phyloP scores from a whole-genome alignment of 2,797 vertebrate species.

The Neosilurus mollespiculum region DNA sequence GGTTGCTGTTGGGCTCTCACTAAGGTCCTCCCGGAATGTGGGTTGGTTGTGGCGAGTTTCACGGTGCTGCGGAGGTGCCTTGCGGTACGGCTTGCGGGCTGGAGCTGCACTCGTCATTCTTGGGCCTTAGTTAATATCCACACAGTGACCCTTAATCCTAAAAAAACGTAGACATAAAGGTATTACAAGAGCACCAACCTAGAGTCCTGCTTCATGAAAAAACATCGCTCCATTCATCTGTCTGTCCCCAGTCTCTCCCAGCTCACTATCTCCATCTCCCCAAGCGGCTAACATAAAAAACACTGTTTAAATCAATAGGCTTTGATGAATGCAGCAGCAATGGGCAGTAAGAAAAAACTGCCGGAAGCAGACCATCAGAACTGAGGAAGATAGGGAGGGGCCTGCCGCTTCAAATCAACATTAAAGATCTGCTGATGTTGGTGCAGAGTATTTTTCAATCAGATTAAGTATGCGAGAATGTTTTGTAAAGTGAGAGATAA shows the following conservation, averaged over 20 bases:
- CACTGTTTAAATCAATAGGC: conserved; percentile 58
- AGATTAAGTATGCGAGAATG: background rate
- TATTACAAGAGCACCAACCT: conserved; percentile 17
- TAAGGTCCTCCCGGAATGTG: conserved; percentile 73
- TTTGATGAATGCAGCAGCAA: conserved; percentile 55
- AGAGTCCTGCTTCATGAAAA: conserved; percentile 40
- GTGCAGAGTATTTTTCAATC: conserved; percentile 26
- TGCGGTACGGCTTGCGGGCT: conserved; percentile 92
- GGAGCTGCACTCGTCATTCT: conserved; percentile 85
- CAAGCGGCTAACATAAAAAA: conserved; percentile 44
- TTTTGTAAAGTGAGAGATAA: background rate
- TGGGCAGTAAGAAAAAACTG: conserved; percentile 47
- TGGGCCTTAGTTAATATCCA: conserved; percentile 49
- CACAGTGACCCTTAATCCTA: conserved; percentile 61
- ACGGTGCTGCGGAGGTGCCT: conserved; percentile 93
- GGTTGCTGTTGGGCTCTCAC: conserved; percentile 61
- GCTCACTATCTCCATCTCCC: conserved; percentile 39
- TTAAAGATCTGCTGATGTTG: conserved; percentile 47
- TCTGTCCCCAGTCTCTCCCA: conserved; percentile 4
- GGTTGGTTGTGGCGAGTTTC: conserved; percentile 80
- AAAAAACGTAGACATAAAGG: conserved; percentile 53
- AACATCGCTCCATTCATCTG: conserved; percentile 29
- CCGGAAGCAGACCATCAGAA: conserved; percentile 36
- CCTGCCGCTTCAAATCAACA: conserved; percentile 50
- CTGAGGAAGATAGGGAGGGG: conserved; percentile 19